These are phyloP conservation scores for Lytechinus variegatus DNA, from an alignment of 35 echinoderm and acorn worm genomes.

Conservation along the genomic window DNA sequence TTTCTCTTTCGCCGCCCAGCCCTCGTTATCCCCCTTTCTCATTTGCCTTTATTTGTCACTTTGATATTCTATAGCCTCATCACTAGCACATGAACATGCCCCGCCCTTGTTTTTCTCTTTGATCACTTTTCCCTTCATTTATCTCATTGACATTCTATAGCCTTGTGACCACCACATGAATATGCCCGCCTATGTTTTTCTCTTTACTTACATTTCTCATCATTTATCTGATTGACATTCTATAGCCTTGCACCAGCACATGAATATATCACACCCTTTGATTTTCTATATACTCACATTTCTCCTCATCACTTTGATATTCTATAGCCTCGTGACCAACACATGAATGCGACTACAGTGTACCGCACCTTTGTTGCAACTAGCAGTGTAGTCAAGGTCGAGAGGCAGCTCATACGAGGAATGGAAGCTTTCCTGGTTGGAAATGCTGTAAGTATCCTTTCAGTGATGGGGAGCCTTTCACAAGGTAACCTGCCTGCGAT, in stretches of 20 bases:
- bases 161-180: not conserved
- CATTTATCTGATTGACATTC: not conserved
- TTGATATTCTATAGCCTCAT: not conserved
- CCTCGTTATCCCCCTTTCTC: not conserved
- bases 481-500: too few relatives aligned
- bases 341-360: conserved; percentile 75
- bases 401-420: conserved; percentile 70
- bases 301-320: too few relatives aligned
- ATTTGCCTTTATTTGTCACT: not conserved
- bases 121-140: too few relatives aligned
- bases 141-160: not conserved
- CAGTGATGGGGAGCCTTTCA: too few relatives aligned
- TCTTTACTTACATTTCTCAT: too few relatives aligned
- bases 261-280: not conserved
- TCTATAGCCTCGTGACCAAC: conserved; percentile 80
- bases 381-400: conserved; percentile 80
- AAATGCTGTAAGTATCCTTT: conserved; percentile 65
- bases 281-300: not conserved
- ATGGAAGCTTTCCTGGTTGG: conserved; percentile 88
- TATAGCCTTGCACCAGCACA: too few relatives aligned
- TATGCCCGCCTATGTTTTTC: not conserved
- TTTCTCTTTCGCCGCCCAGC: not conserved
- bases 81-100: too few relatives aligned
- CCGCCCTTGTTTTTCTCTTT: not conserved
- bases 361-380: conserved; percentile 93